Evolutionary conservation across 2,113 vertebrate genomes (phyloP).

Genomic region (Cebus imitator): DNA sequence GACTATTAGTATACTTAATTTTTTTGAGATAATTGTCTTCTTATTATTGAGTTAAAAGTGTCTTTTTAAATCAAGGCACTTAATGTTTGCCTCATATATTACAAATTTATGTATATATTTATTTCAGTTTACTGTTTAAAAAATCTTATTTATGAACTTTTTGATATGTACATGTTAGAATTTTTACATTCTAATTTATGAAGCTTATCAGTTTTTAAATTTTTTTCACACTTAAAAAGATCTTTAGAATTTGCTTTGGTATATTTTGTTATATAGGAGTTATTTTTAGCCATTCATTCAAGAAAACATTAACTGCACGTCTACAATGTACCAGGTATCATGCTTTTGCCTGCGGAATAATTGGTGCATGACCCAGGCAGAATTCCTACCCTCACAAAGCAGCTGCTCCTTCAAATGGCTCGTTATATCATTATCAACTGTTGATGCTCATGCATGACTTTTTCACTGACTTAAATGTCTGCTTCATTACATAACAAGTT

Average conservation of each 20-base stretch:
- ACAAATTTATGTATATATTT: not conserved
- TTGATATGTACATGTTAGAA: not conserved
- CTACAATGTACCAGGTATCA: not conserved
- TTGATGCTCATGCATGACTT: not conserved
- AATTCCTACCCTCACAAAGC: not conserved
- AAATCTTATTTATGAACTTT: not conserved
- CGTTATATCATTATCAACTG: not conserved
- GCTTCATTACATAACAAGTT: not conserved
- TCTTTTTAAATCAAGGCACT: slow-evolving; percentile 3
- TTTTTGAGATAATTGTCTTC: slow-evolving; percentile 2
- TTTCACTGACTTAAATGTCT: not conserved
- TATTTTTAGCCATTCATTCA: not conserved
- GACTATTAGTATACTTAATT: not conserved
- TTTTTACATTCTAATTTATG: not conserved
- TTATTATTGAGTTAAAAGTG: not conserved
- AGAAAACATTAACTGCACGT: not conserved
- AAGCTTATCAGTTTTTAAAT: not conserved
- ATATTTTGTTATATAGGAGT: not conserved
- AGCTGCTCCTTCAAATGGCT: not conserved
- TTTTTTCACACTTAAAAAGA: not conserved
- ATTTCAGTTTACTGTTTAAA: not conserved
- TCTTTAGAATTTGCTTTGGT: slow-evolving; percentile 3
- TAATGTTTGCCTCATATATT: not conserved
- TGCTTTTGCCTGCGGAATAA: not conserved
- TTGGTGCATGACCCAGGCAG: not conserved